A percentile compares a stretch with the other conserved stretches of the same genome.
phyloP scores from a whole-genome alignment of 2,797 vertebrate genomes.

The Myotis myotis region DNA sequence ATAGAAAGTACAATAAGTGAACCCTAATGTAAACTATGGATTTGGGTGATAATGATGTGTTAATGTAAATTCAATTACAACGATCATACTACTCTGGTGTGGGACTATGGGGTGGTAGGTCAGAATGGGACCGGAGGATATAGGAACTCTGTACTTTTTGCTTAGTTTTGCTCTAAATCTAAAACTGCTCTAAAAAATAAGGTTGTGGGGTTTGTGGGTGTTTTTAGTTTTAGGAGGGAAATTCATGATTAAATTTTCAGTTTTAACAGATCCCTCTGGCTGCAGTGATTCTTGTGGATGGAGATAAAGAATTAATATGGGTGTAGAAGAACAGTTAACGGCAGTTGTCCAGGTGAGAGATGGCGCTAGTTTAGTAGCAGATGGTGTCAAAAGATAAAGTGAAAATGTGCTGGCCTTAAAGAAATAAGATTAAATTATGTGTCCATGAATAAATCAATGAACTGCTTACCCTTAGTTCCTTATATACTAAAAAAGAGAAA shows the following conservation, averaged over 20 bases:
- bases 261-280: background rate
- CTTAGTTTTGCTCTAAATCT: constrained; percentile 32
- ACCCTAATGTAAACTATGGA: background rate
- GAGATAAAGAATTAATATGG: background rate
- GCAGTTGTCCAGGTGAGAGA: background rate
- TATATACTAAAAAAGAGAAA: background rate
- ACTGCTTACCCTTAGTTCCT: background rate
- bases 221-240: background rate
- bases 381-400: background rate
- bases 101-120: background rate
- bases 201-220: background rate
- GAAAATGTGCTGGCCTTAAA: background rate
- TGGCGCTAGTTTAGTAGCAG: background rate
- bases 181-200: constrained; percentile 34
- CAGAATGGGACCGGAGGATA: background rate
- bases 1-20: background rate
- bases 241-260: background rate
- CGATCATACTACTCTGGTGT: background rate
- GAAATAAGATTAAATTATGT: background rate
- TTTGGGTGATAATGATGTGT: background rate
- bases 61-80: background rate
- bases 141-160: background rate
- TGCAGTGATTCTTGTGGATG: background rate
- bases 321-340: background rate
- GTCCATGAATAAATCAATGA: background rate